These are phyloP conservation scores for Sycophila sp. DNA, from an alignment of 1,140 invertebrate genomes.

Conservation along the genomic window DNA sequence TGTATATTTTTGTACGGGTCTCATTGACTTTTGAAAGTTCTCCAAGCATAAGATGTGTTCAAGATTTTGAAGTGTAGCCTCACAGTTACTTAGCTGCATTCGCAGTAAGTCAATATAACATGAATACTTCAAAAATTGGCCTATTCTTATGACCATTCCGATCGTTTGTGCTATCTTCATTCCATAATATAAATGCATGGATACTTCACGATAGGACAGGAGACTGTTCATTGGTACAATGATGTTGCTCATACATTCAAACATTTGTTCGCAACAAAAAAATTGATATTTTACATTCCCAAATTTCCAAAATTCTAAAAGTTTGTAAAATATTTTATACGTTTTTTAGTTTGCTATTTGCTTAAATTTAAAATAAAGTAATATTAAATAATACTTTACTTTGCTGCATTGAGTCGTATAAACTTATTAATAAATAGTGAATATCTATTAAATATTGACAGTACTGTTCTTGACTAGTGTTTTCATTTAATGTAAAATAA, in stretches of 20 bases:
- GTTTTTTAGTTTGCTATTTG: not conserved
- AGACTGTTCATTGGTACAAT: constrained; percentile 51
- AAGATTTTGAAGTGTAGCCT: constrained; percentile 54
- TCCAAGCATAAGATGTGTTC: constrained; percentile 58
- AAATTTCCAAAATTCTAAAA: constrained; percentile 35
- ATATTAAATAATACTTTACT: constrained; percentile 39
- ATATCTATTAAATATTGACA: constrained; percentile 45
- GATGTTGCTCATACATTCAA: constrained; percentile 40
- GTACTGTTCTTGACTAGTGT: constrained; percentile 48
- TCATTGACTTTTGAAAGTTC: constrained; percentile 41
- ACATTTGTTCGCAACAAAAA: constrained; percentile 44
- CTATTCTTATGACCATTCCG: constrained; percentile 50
- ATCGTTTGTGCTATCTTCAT: constrained; percentile 51
- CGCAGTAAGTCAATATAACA: constrained; percentile 55
- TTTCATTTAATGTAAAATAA: constrained; percentile 44
- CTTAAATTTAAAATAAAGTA: not conserved
- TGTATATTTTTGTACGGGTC: too few relatives aligned
- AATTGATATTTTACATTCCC: constrained; percentile 19
- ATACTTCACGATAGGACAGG: constrained; percentile 51
- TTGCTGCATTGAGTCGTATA: constrained; percentile 42
- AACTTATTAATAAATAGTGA: constrained; percentile 45
- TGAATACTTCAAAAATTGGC: constrained; percentile 52
- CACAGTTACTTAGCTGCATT: constrained; percentile 50
- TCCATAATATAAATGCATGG: constrained; percentile 47
- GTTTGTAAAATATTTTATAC: not conserved